Conservation (phyloP, 2,797 vertebrate genomes). For the Podarcis siculus region DNA sequence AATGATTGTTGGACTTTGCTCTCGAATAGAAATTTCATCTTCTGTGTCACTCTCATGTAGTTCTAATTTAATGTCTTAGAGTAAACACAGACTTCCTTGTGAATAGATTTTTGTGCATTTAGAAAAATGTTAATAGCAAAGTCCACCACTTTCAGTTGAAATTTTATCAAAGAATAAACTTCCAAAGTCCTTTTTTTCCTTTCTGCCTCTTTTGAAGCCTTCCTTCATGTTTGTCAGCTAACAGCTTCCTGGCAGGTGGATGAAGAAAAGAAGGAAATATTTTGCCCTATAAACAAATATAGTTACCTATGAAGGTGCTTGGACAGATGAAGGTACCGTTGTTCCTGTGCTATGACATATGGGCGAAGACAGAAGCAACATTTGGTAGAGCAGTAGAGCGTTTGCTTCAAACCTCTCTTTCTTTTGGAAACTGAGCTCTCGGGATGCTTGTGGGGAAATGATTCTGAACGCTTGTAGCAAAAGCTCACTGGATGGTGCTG, state of each 20-base stretch:
- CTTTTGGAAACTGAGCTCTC: background rate
- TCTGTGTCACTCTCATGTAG: constrained; percentile 23
- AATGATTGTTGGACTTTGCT: constrained; percentile 54
- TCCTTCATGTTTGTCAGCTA: background rate
- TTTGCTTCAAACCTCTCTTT: background rate
- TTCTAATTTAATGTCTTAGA: constrained; percentile 47
- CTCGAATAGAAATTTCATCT: constrained; percentile 42
- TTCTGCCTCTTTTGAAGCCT: background rate
- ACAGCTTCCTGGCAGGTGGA: background rate
- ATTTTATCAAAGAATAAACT: constrained; percentile 68
- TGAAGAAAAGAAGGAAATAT: background rate
- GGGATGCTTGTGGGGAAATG: background rate
- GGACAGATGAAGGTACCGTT: background rate
- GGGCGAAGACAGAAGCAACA: background rate
- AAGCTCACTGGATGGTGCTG: background rate
- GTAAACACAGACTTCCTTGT: constrained; percentile 8
- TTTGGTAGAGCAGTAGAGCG: no score
- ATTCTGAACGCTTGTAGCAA: background rate
- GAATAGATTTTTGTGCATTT: constrained; percentile 38
- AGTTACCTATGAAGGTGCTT: background rate
- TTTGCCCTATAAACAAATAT: background rate
- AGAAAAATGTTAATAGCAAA: constrained; percentile 42
- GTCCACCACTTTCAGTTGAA: constrained; percentile 49
- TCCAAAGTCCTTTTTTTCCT: constrained; percentile 60
- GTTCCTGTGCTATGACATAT: background rate